Evolutionary conservation across 2,113 vertebrate species (phyloP), one percentile per base, ranked within the genome.

Genomic region (Grantiella picta): DNA sequence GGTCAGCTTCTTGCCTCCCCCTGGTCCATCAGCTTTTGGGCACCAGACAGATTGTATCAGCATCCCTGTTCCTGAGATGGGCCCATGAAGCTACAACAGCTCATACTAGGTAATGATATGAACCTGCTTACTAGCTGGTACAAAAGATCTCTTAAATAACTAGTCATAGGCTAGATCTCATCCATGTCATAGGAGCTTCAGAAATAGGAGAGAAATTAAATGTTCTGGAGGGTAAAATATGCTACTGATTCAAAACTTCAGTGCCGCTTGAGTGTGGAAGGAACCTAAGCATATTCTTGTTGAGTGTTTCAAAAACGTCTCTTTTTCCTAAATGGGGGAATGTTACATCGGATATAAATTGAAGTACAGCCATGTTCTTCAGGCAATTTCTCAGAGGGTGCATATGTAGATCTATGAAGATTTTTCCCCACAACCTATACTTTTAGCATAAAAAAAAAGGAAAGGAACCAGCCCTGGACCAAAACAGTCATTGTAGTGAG

Each of bases 31-130:
- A 79, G 50, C 66, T 54, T 64, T 63, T 47, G 27, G 25, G 25
- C n/a, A 42, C 40, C 23, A 14, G 16, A 35, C 0, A 0, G 24
- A 12, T 69, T 38, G 20, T 61, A 13, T 50, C 3, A 1, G 21
- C 28, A 29, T 70, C 52, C 40, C 33, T 49, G 12, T 20, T 59
- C 23, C 28, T 54, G 61, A 31, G 27, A 31, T n/a, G 15, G 69
- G 8, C 31, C 35, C 20, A 3, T 64, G 49, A 15, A 75, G 50
- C 60, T 59, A 23, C 44, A 53, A n/a, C 19, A 27, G 21, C 60
- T 79, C 40, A 9, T 42, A 5, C 5, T 33, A 28, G 11, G 44
- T 35, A 38, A 38, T 38, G 38, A 38, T 38, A 36, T 33, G 36
- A 65, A 23, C 21, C 35, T 73, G 13, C 50, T 75, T 78, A 21